Evolutionary conservation across 2,113 vertebrate genomes (phyloP).

Genomic region (Ceyx melanurus): DNA sequence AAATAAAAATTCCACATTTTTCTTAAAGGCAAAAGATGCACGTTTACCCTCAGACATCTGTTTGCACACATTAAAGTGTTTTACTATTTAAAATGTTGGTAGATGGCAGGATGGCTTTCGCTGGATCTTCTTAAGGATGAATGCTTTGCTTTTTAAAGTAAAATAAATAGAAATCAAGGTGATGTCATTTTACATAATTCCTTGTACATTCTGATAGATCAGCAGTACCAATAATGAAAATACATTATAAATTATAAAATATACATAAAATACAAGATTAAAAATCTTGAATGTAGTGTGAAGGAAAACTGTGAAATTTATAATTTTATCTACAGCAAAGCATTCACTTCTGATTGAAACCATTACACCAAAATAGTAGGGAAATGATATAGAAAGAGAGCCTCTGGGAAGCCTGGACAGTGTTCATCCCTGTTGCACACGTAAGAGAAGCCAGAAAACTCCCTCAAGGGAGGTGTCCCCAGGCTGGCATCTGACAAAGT

Average conservation of each 20-base stretch:
- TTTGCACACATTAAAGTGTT: not conserved
- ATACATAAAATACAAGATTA: too few relatives aligned
- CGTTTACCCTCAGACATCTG: not conserved
- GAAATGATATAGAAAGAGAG: not conserved
- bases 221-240: not conserved
- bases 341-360: not conserved
- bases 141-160: not conserved
- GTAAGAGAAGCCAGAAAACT: not conserved
- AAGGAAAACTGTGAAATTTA: not conserved
- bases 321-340: not conserved
- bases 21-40: rapidly evolving
- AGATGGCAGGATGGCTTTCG: not conserved
- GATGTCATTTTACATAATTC: not conserved
- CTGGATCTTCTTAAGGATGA: not conserved
- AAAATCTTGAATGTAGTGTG: not conserved
- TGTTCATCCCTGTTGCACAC: rapidly evolving
- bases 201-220: not conserved
- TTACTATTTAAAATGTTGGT: not conserved
- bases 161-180: not conserved
- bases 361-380: rapidly evolving
- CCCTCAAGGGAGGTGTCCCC: not conserved
- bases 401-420: not conserved
- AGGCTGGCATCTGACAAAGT: not conserved
- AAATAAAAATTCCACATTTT: not conserved
- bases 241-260: not conserved